phyloP scores from a whole-genome alignment of 2,888 invertebrate species.

The Limenitis camilla region DNA sequence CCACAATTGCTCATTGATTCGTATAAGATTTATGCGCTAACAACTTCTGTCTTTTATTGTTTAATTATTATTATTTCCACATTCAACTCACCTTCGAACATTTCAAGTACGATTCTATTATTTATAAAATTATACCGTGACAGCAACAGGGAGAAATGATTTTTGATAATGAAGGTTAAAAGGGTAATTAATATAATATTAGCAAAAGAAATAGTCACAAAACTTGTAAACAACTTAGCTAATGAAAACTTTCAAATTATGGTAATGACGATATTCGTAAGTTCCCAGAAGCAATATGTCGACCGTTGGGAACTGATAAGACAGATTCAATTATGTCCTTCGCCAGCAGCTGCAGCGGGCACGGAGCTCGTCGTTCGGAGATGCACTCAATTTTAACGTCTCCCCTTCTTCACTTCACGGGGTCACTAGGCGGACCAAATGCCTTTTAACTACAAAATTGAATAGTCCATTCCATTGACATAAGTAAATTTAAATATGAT shows the following conservation, averaged over 20 bases:
- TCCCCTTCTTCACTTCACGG: neutral
- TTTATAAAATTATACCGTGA: too few species aligned
- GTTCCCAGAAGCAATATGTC: neutral
- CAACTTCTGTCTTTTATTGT: neutral
- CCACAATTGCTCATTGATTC: conserved; percentile 9
- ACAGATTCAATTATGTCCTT: neutral
- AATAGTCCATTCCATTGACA: neutral
- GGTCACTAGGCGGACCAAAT: neutral
- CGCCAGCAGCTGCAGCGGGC: neutral
- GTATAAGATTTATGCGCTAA: neutral
- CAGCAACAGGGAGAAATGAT: too few species aligned
- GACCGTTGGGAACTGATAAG: neutral
- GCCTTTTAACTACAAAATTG: neutral
- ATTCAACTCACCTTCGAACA: conserved; percentile 3
- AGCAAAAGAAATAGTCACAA: too few species aligned
- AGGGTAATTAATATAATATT: too few species aligned
- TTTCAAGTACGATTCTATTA: neutral
- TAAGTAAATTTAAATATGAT: too few species aligned
- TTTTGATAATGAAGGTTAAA: too few species aligned
- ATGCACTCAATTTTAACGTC: neutral
- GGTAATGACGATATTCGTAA: too few species aligned
- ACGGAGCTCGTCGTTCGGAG: neutral
- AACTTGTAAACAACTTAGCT: too few species aligned
- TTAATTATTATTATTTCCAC: neutral
- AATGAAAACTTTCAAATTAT: too few species aligned